Evolutionary conservation across 92 coral and sea anemone genomes (phyloP).

Genomic region (Umimayanthus kanabou): DNA sequence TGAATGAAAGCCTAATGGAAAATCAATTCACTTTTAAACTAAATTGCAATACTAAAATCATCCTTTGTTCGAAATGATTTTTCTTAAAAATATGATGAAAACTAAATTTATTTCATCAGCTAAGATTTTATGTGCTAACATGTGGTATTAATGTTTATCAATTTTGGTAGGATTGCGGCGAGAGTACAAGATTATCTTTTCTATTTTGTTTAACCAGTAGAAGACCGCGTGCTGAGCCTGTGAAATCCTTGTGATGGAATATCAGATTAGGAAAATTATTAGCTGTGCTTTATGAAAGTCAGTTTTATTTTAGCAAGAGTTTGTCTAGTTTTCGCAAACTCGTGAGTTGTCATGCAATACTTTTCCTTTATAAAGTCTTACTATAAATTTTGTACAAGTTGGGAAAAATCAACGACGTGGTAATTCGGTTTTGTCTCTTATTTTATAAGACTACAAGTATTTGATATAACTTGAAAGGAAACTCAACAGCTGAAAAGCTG

Average conservation of each 20-base stretch:
- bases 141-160: conserved; percentile 7
- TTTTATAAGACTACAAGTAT: not conserved
- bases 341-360: not conserved
- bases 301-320: not conserved
- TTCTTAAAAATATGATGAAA: not conserved
- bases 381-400: too few relatives aligned
- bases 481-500: not conserved
- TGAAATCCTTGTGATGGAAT: conserved; percentile 14
- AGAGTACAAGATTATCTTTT: conserved; percentile 14
- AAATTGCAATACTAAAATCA: not conserved
- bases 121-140: not conserved
- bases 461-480: not conserved
- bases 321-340: not conserved
- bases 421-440: not conserved
- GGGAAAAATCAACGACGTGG: not conserved
- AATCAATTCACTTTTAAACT: not conserved
- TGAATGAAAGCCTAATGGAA: not conserved
- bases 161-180: conserved; percentile 16
- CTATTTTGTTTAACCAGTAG: conserved; percentile 23
- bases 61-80: not conserved
- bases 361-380: too few relatives aligned
- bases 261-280: not conserved
- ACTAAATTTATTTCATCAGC: not conserved
- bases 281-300: too few relatives aligned
- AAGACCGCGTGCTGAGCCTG: conserved; percentile 32